phyloP scores from a whole-genome alignment of 2,888 invertebrate genomes.

The Dendrolimus houi region DNA sequence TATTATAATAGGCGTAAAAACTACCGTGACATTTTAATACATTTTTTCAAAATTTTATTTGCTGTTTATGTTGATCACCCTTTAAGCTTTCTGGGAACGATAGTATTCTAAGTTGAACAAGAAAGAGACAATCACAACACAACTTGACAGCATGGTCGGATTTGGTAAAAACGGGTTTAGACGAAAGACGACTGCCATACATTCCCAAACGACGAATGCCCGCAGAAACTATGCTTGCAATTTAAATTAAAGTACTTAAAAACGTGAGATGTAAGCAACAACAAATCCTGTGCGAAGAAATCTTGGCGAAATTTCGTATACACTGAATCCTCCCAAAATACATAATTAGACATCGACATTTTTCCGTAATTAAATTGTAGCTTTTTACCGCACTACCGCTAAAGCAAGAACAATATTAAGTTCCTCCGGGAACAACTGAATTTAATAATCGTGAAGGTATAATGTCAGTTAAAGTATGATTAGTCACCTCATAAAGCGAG shows the following conservation, averaged over 20 bases:
- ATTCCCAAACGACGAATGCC: slow-evolving; percentile 74
- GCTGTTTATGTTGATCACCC: too few species aligned
- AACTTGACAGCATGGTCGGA: slow-evolving; percentile 23
- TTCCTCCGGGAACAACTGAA: slow-evolving; percentile 36
- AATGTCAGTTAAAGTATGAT: slow-evolving; percentile 41
- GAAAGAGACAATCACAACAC: too few species aligned
- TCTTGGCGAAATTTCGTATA: slow-evolving; percentile 53
- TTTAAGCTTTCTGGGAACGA: too few species aligned
- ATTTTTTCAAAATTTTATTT: too few species aligned
- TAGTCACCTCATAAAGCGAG: slow-evolving; percentile 31
- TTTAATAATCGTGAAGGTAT: slow-evolving; percentile 39
- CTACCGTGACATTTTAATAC: too few species aligned
- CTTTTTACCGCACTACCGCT: slow-evolving; percentile 36
- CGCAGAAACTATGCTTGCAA: slow-evolving; percentile 70
- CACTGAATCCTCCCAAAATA: slow-evolving; percentile 58
- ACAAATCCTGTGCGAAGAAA: slow-evolving; percentile 67
- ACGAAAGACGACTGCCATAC: slow-evolving; percentile 54
- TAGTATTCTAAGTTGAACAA: too few species aligned
- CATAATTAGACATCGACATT: slow-evolving; percentile 58
- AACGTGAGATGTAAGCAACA: slow-evolving; percentile 71
- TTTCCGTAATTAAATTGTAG: slow-evolving; percentile 69
- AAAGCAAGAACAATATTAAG: slow-evolving; percentile 49
- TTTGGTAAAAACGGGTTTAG: slow-evolving; percentile 70
- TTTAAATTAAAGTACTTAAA: slow-evolving; percentile 69
- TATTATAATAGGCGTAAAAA: too few species aligned